Conservation (phyloP, 1,140 invertebrate genomes). For the Bombus fervidus region DNA sequence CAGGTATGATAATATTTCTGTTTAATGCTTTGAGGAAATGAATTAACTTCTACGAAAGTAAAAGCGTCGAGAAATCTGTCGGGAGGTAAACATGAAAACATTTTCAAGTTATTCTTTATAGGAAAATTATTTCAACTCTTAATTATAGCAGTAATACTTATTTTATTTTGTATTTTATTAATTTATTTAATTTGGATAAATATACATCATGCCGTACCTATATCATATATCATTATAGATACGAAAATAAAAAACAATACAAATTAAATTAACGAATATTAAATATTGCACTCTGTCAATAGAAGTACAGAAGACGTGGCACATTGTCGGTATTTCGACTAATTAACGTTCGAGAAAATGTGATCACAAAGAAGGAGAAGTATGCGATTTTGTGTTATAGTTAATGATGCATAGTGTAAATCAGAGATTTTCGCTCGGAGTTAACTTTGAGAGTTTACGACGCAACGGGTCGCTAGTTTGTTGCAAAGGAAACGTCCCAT, state of each 20-base stretch:
- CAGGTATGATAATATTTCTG: too few relatives aligned
- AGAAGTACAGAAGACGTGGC: too few relatives aligned
- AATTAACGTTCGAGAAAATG: not conserved
- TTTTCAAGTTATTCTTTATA: not conserved
- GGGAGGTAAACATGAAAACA: too few relatives aligned
- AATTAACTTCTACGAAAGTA: too few relatives aligned
- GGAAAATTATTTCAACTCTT: not conserved
- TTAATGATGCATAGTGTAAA: not conserved
- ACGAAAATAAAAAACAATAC: too few relatives aligned
- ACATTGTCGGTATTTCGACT: too few relatives aligned
- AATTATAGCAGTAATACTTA: not conserved
- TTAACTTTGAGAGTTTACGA: not conserved
- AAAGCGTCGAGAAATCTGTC: too few relatives aligned
- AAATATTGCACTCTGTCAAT: too few relatives aligned
- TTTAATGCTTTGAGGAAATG: too few relatives aligned
- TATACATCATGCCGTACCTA: not conserved
- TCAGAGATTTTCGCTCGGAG: not conserved
- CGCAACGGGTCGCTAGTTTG: not conserved
- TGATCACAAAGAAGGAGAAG: not conserved
- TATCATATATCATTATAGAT: too few relatives aligned
- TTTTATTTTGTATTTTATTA: not conserved
- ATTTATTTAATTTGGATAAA: not conserved
- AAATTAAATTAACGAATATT: too few relatives aligned
- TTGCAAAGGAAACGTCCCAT: not conserved
- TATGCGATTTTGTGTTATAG: not conserved